Evolutionary conservation across 2,797 vertebrate species (phyloP).

Genomic region (Mus caroli): DNA sequence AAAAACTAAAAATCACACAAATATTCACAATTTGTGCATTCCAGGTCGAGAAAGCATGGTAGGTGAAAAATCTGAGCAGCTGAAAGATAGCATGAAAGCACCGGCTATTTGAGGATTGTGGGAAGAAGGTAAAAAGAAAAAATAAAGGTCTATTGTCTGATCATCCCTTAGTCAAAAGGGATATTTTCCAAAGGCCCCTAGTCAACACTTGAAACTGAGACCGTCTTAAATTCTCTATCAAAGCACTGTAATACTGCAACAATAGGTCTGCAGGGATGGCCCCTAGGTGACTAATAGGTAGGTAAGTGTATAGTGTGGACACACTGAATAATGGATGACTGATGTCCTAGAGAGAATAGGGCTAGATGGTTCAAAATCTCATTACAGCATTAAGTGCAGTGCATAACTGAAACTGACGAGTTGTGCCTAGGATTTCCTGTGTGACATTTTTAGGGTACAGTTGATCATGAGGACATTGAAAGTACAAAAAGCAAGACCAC

Average conservation of each 20-base stretch:
- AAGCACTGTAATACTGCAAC: background rate
- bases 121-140: background rate
- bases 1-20: slow-evolving; percentile 7
- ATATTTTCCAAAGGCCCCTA: background rate
- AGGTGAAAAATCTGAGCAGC: background rate
- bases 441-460: background rate
- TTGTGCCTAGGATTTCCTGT: background rate
- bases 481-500: background rate
- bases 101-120: background rate
- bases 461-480: background rate
- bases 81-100: background rate
- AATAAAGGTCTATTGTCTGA: background rate
- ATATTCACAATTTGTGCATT: slow-evolving; percentile 4
- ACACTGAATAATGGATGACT: background rate
- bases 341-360: background rate
- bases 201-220: background rate
- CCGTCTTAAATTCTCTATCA: background rate
- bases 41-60: background rate
- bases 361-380: background rate
- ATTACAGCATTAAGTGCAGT: background rate
- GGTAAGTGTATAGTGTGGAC: background rate
- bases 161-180: background rate
- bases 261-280: background rate
- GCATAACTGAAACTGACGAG: background rate
- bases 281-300: background rate